Base-by-base conservation (phyloP, 2,888 invertebrate species). In the Lasioglossum oenotherae region DNA sequence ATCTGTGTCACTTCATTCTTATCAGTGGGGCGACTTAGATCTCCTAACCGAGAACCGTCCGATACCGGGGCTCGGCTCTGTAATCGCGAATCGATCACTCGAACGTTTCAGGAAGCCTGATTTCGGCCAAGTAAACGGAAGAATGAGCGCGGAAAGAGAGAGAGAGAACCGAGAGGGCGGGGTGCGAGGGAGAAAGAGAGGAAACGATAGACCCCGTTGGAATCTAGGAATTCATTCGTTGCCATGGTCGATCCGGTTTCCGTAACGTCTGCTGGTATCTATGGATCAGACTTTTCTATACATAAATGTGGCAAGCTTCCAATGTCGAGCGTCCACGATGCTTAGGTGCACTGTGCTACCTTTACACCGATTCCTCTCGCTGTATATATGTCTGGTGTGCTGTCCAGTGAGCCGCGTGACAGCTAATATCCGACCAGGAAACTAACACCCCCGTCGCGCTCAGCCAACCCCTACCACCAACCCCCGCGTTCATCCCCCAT, bases 341-440 rank as follows among this genome's bases (percentile, higher is more conserved):
- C 92, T 90, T 92, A 91, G 87, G 86, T 90, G 81, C 82, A 81
- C 85, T 80, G 84, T 87, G 86, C 87, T 91, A 92, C 90, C 88
- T 91, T 91, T 89, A 90, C 90, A 90, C 88, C 84, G 88, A 80
- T 85, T 81, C 81, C 85, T 84, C 87, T 80, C 81, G 19, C 16
- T 87, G 82, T 91, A 87, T 92, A 87, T 87, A 86, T 78, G 84
- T 91, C 88, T 89, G 90, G 90, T 92, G 92, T 93, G 93, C 92
- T 93, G 94, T 94, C 95, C 94, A 94, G 93, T 93, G 94, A 95
- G 94, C 93, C 94, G 93, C 93, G 92, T 94, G 95, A 95, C 95
- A 95, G 95, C 94, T 95, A 95, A 95, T 95, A 95, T 95, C 95
- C 95, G 94, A 91, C 92, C 93, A 93, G 95, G 94, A 95, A 95